phyloP scores from a whole-genome alignment of 2,888 invertebrate genomes.

The Synergus umbraculus region DNA sequence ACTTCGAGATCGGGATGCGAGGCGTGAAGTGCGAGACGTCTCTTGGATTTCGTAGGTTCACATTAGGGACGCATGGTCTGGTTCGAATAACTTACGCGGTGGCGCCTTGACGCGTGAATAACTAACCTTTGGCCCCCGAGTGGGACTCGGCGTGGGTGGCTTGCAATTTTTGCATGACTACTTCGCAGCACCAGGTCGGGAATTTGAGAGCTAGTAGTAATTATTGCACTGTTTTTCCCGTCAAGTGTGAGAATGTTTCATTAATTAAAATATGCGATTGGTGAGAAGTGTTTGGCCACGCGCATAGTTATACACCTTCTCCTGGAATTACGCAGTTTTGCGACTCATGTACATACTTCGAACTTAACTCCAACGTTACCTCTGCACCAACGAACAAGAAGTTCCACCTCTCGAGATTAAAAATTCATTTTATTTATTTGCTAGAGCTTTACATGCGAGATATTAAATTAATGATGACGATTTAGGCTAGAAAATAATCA shows the following conservation, averaged over 20 bases:
- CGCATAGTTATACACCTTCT: background rate
- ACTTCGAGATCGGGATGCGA: slow-evolving; percentile 47
- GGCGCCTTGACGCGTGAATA: slow-evolving; percentile 75
- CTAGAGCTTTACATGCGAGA: background rate
- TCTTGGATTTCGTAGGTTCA: slow-evolving; percentile 59
- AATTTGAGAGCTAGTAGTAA: slow-evolving; percentile 70
- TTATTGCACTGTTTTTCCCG: slow-evolving; percentile 63
- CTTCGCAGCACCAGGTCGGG: slow-evolving; percentile 60
- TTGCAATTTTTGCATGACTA: slow-evolving; percentile 71
- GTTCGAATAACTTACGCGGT: slow-evolving; percentile 71
- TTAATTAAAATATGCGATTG: slow-evolving; percentile 51
- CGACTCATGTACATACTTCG: background rate
- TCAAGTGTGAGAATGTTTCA: slow-evolving; percentile 52
- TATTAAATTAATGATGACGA: background rate
- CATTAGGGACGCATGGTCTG: slow-evolving; percentile 70
- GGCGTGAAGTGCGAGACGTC: slow-evolving; percentile 52
- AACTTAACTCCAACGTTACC: background rate
- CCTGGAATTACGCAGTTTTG: background rate
- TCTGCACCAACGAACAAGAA: background rate
- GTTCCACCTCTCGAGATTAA: background rate
- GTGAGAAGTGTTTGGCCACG: background rate
- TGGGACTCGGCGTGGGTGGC: slow-evolving; percentile 71
- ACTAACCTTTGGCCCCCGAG: slow-evolving; percentile 71
- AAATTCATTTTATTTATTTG: background rate
- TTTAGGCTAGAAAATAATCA: background rate